Conservation (phyloP, 2,797 vertebrate species). For the Pogonophryne albipinna region DNA sequence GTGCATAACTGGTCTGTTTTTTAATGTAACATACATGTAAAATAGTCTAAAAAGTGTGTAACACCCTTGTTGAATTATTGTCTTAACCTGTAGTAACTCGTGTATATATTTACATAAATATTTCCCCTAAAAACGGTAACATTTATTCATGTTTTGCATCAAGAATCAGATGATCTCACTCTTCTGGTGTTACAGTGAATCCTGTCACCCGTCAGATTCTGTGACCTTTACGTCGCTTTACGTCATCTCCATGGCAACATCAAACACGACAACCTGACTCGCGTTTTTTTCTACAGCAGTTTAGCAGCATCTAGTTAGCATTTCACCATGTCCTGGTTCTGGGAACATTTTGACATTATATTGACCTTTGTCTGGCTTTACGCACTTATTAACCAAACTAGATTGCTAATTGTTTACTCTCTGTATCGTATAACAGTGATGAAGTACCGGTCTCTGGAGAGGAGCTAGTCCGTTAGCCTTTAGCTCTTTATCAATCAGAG, state of each 20-base stretch:
- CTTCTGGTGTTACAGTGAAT: not conserved
- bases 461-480: constrained; percentile 7
- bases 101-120: not conserved
- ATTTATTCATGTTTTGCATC: not conserved
- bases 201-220: not conserved
- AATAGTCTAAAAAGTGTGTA: no score
- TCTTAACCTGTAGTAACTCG: no score
- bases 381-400: no score
- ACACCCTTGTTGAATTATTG: no score
- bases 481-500: constrained; percentile 59
- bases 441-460: constrained; percentile 25
- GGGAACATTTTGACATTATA: no score
- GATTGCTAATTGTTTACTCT: no score
- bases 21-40: no score
- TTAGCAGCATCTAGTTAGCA: not conserved
- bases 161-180: not conserved
- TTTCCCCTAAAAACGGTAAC: not conserved
- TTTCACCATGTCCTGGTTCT: not conserved
- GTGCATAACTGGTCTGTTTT: no score
- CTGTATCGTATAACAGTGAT: no score
- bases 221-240: not conserved
- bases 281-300: not conserved
- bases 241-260: constrained; percentile 59
- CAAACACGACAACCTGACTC: constrained; percentile 28
- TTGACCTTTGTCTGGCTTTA: no score